These are phyloP conservation scores for Latrodectus hesperus DNA, from an alignment of 2,888 invertebrate genomes.

Conservation along the genomic window DNA sequence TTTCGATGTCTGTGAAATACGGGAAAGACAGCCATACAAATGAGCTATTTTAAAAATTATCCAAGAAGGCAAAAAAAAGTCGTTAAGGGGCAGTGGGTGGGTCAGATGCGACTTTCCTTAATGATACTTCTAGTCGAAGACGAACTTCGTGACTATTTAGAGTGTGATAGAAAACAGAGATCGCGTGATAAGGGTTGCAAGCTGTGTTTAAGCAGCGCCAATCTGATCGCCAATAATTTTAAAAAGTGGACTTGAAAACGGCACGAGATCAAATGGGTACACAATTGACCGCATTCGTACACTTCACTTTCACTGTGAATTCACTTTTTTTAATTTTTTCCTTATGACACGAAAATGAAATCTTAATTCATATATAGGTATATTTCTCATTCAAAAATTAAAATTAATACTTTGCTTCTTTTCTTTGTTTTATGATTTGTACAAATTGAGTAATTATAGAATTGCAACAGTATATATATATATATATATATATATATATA, in stretches of 20 bases:
- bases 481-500: no score
- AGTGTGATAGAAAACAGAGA: slow-evolving; percentile 37
- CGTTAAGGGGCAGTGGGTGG: slow-evolving; percentile 66
- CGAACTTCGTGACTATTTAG: slow-evolving; percentile 57
- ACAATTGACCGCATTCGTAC: no score
- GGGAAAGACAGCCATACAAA: slow-evolving; percentile 62
- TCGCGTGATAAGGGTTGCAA: slow-evolving; percentile 39
- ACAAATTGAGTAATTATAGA: no score
- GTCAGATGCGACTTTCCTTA: slow-evolving; percentile 66
- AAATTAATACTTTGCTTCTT: no score
- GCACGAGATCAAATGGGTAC: slow-evolving; percentile 50
- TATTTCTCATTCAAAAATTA: no score
- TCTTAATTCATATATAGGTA: no score
- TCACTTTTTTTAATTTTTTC: no score
- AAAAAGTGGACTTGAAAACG: slow-evolving; percentile 59
- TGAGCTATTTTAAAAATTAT: slow-evolving; percentile 66
- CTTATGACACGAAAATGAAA: no score
- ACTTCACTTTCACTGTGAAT: no score
- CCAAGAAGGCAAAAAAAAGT: slow-evolving; percentile 45
- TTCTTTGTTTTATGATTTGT: no score
- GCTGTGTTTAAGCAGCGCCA: slow-evolving; percentile 36
- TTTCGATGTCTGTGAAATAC: slow-evolving; percentile 51
- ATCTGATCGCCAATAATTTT: slow-evolving; percentile 36
- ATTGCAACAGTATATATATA: no score
- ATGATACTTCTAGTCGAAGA: slow-evolving; percentile 47